Evolutionary conservation across 2,797 vertebrate species (phyloP), one percentile per base, ranked within the genome.

Genomic region (Alca torda): DNA sequence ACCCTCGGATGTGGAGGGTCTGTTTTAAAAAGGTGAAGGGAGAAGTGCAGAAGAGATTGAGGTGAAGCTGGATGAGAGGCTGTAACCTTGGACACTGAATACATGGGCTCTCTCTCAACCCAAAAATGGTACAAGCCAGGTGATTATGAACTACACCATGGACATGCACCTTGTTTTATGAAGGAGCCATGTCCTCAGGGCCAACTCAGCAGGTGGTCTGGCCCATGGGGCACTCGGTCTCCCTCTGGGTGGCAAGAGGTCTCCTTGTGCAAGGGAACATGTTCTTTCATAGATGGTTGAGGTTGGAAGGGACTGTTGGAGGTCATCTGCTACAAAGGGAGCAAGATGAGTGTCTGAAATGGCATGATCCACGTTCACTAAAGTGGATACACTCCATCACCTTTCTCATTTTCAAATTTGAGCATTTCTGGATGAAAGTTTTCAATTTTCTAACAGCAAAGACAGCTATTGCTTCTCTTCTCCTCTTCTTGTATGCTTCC

Each of bases 271-370:
- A 10, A 84, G 35, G 14, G 23, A 12, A 50, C 26, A 67, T 1
- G 1, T 17, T 13, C 1, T 8, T 73, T 46, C 3, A 3, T 9
- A n/a, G 31, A 23, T 20, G 17, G 9, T 2, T 78, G 48, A 46
- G 13, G 18, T 57, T 63, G 50, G 48, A 72, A 67, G n/a, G 13
- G 31, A 41, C 7, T 16, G 57, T 25, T 57, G 41, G 25, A 73
- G 17, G 41, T 84, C 54, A 45, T 25, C 50, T 37, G 26, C 25
- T 85, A 60, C 67, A 68, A 54, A 72, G 59, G 14, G 53, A 63
- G 43, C 17, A 45, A 82, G 35, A 25, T 75, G n/a, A 56, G 50
- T 45, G 18, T 6, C 79, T 68, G 43, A 56, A 72, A 67, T 15
- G 11, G 11, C 28, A 37, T 37, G n/a, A 87, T 89, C 60, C 9